phyloP scores from a whole-genome alignment of 2,113 vertebrate species.

The human (Homo sapiens) region DNA sequence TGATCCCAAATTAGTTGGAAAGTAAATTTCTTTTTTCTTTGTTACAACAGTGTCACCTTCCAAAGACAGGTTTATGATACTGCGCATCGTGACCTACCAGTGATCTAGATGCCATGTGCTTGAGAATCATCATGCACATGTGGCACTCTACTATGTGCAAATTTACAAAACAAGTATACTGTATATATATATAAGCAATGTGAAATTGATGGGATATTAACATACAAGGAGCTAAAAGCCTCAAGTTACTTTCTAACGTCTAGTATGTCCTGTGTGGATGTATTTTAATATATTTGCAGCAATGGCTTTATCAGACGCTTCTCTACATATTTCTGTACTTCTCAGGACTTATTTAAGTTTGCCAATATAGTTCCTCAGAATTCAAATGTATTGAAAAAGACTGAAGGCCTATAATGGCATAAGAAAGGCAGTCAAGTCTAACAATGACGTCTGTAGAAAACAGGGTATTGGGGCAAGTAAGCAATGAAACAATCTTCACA shows the following conservation, averaged over 20 bases:
- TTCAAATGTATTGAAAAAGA: not conserved
- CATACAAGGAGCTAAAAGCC: not conserved
- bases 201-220: not conserved
- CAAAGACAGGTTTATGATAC: not conserved
- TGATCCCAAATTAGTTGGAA: not conserved
- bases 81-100: not conserved
- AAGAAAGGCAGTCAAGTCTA: not conserved
- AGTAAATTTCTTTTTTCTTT: not conserved
- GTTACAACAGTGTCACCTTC: not conserved
- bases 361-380: not conserved
- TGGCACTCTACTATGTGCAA: not conserved
- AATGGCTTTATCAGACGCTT: not conserved
- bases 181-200: not conserved
- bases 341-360: not conserved
- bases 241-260: not conserved
- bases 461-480: not conserved
- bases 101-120: not conserved
- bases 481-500: rapidly evolving
- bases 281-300: not conserved
- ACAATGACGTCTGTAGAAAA: not conserved
- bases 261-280: not conserved
- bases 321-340: not conserved
- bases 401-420: not conserved
- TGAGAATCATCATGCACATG: not conserved
- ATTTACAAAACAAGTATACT: not conserved